phyloP scores from a whole-genome alignment of 2,113 vertebrate species.

The Hydrochoerus hydrochaeris region DNA sequence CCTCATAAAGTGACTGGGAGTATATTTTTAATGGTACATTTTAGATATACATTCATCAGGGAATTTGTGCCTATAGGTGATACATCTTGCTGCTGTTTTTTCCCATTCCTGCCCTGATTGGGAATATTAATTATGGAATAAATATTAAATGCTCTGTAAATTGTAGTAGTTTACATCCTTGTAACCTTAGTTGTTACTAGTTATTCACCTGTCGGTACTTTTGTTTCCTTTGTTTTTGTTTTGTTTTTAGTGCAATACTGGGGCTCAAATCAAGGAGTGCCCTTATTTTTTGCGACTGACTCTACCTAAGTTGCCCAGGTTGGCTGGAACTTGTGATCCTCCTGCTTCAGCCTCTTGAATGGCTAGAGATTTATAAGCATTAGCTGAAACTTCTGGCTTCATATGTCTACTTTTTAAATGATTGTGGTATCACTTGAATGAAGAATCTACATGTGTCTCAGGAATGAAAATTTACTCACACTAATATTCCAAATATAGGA shows the following conservation, averaged over 20 bases:
- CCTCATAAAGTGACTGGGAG: background rate
- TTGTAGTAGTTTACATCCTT: background rate
- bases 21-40: background rate
- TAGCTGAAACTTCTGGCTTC: background rate
- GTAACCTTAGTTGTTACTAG: background rate
- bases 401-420: constrained; percentile 11
- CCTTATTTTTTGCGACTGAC: background rate
- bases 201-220: background rate
- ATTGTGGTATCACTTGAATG: background rate
- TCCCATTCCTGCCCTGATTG: background rate
- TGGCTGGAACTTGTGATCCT: background rate
- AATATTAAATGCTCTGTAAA: background rate
- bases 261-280: background rate
- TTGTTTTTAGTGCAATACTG: background rate
- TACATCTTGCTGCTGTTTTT: background rate
- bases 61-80: background rate
- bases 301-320: background rate
- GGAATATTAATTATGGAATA: background rate
- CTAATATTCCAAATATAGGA: background rate
- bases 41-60: background rate
- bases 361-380: background rate
- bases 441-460: constrained; percentile 7
- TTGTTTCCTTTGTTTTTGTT: background rate
- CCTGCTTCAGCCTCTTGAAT: background rate
- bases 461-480: background rate